Evolutionary conservation across 2,113 vertebrate genomes (phyloP).

Genomic region (Columba livia): DNA sequence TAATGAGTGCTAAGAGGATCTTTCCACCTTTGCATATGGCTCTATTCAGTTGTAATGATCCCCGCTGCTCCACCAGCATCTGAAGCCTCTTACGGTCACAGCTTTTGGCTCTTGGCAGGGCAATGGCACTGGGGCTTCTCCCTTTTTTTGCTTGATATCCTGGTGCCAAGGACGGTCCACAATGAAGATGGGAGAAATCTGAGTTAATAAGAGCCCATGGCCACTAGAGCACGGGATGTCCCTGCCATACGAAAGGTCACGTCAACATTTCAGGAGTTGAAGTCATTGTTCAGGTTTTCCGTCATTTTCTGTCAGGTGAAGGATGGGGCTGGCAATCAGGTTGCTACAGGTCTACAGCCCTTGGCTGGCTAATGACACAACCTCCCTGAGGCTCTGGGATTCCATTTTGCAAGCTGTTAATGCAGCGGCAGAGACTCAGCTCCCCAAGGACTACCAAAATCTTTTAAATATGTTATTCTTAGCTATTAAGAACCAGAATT

Average conservation of each 20-base stretch:
- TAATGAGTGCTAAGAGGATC: constrained; percentile 67
- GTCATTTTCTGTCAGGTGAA: not conserved
- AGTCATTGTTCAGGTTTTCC: not conserved
- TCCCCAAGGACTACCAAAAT: not conserved
- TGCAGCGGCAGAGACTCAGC: not conserved
- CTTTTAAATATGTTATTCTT: not conserved
- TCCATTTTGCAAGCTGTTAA: not conserved
- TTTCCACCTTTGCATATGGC: constrained; percentile 36
- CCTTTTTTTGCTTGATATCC: not conserved
- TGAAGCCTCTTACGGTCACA: not conserved
- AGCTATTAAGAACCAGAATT: not conserved
- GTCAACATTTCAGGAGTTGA: not conserved
- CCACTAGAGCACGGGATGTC: not conserved
- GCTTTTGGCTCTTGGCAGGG: not conserved
- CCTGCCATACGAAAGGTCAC: fast-evolving
- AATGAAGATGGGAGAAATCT: not conserved
- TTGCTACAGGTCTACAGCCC: not conserved
- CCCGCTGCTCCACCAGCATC: not conserved
- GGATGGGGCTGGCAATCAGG: not conserved
- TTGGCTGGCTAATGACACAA: not conserved
- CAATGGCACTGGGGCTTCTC: not conserved
- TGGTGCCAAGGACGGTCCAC: not conserved
- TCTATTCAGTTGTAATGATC: constrained; percentile 23
- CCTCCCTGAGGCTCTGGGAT: not conserved
- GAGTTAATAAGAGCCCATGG: not conserved